Percentiles rank a stretch among this genome's conserved stretches.
Conservation (phyloP, 2,113 vertebrate species). For the Strigops habroptila region DNA sequence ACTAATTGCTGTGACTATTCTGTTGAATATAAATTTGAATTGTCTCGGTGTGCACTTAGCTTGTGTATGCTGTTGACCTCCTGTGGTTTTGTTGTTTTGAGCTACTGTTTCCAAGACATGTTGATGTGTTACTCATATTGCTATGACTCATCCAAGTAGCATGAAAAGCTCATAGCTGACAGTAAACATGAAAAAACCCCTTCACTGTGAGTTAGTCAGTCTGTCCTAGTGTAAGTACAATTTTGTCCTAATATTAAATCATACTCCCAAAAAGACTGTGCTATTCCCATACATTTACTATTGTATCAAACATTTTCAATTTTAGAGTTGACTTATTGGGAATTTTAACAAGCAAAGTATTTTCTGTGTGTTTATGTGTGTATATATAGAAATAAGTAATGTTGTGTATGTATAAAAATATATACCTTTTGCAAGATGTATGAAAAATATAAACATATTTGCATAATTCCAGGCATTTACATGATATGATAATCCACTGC, state of each 20-base stretch:
- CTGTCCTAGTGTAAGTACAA: neutral
- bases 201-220: constrained; percentile 1
- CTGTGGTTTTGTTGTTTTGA: constrained; percentile 51
- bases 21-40: neutral
- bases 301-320: neutral
- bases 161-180: constrained; percentile 44
- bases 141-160: constrained; percentile 49
- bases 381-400: neutral
- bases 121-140: constrained; percentile 44
- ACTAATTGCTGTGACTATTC: neutral
- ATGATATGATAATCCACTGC: neutral
- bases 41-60: neutral
- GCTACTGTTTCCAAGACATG: constrained; percentile 53
- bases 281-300: neutral
- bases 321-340: neutral
- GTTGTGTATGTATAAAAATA: neutral
- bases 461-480: neutral
- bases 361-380: neutral
- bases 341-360: neutral
- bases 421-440: neutral
- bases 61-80: constrained; percentile 33
- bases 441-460: neutral
- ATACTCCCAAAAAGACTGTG: neutral
- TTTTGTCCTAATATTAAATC: neutral
- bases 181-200: constrained; percentile 11